phyloP scores from a whole-genome alignment of 2,113 vertebrate species.

The Uria aalge region DNA sequence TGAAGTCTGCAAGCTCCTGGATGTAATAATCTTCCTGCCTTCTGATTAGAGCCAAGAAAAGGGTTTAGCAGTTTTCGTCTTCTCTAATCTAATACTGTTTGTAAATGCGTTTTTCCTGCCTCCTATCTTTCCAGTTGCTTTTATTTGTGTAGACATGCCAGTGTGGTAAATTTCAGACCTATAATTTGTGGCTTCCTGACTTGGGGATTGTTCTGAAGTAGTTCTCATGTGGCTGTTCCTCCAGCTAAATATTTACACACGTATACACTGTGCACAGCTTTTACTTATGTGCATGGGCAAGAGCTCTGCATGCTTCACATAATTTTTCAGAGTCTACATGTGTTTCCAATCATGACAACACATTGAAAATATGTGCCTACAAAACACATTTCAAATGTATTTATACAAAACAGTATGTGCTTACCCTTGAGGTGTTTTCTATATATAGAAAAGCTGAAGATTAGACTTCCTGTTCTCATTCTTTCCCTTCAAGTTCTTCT shows the following conservation, averaged over 20 bases:
- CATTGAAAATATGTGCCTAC: conserved; percentile 65
- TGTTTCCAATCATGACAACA: conserved; percentile 72
- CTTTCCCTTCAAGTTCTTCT: not conserved
- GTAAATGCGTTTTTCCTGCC: conserved; percentile 27
- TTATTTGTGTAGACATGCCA: conserved; percentile 67
- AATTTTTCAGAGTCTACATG: conserved; percentile 67
- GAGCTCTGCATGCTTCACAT: conserved; percentile 54
- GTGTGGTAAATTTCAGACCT: conserved; percentile 63
- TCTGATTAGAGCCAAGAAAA: conserved; percentile 33
- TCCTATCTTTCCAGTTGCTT: conserved; percentile 61
- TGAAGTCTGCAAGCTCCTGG: conserved; percentile 15
- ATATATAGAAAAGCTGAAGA: conserved; percentile 63
- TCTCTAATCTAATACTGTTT: conserved; percentile 48
- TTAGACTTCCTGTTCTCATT: conserved; percentile 15
- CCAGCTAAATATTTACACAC: conserved; percentile 71
- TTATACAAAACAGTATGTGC: conserved; percentile 55
- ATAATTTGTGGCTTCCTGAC: conserved; percentile 78
- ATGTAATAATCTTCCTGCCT: conserved; percentile 48
- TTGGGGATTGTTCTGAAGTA: conserved; percentile 47
- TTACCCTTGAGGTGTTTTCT: conserved; percentile 53
- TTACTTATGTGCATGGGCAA: conserved; percentile 43
- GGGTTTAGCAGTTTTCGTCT: conserved; percentile 2
- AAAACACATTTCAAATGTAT: conserved; percentile 62
- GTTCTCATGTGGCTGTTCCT: conserved; percentile 55
- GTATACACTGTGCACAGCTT: not conserved